These are phyloP conservation scores for Somateria mollissima DNA, from an alignment of 2,797 vertebrate genomes.

Conservation along the genomic window DNA sequence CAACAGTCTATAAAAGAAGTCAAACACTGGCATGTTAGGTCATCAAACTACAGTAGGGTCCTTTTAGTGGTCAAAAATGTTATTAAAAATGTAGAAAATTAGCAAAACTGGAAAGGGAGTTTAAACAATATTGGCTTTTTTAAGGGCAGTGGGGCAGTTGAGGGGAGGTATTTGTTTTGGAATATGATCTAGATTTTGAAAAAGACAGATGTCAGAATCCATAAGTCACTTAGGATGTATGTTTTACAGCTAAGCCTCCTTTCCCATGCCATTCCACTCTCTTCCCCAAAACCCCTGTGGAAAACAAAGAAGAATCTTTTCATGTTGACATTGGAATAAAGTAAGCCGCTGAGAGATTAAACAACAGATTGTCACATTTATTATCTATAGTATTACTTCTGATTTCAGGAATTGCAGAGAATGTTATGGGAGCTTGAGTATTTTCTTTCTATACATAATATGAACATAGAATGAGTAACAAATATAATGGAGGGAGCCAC, in stretches of 20 bases:
- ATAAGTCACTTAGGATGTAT: not conserved
- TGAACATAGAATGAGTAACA: not conserved
- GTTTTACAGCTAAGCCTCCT: not conserved
- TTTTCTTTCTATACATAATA: not conserved
- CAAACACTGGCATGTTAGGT: not conserved
- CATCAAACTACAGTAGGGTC: not conserved
- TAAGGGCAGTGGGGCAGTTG: not conserved
- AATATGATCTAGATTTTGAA: not conserved
- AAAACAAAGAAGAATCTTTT: not conserved
- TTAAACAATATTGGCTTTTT: not conserved
- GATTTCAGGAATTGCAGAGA: not conserved
- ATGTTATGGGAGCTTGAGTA: not conserved
- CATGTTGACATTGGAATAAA: conserved; percentile 31
- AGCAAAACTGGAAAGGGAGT: not conserved
- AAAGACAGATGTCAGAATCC: not conserved
- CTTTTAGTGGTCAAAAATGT: not conserved
- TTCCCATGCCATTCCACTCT: not conserved
- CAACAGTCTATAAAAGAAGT: not conserved
- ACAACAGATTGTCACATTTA: not conserved
- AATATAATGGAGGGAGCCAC: not conserved
- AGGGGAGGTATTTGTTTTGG: not conserved
- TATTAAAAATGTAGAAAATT: not conserved
- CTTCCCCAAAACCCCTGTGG: not conserved
- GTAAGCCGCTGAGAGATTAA: not conserved
- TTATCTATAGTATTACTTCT: conserved; percentile 30